A percentile compares a stretch with the other conserved stretches of the same genome.
Conservation (phyloP, 2,888 invertebrate genomes). For the Acronicta alni region DNA sequence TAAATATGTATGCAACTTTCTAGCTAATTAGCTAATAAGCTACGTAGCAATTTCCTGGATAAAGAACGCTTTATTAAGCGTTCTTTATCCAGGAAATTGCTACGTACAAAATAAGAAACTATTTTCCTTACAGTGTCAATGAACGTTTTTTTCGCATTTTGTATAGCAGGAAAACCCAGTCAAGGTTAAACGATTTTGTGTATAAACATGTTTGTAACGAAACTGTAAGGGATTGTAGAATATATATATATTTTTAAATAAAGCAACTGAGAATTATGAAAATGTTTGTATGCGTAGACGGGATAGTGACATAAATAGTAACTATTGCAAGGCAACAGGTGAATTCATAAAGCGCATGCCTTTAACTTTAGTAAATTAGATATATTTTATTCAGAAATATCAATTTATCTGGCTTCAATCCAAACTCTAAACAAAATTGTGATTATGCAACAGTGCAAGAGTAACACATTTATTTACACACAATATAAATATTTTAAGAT, state of each 20-base stretch:
- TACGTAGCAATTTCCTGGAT: too few species aligned
- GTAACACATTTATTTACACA: not conserved
- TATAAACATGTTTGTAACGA: not conserved
- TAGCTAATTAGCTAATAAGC: too few species aligned
- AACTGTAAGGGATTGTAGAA: not conserved
- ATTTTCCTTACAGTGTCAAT: conserved; percentile 7
- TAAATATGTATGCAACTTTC: too few species aligned
- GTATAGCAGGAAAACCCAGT: conserved; percentile 1
- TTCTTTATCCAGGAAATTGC: too few species aligned
- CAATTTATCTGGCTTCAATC: conserved; percentile 19
- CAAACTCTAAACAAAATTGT: conserved; percentile 12
- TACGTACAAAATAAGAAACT: too few species aligned
- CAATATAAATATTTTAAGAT: too few species aligned
- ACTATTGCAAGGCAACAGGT: not conserved
- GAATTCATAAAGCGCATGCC: not conserved
- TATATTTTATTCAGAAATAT: conserved; percentile 11
- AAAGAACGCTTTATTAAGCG: too few species aligned
- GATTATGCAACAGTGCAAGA: not conserved
- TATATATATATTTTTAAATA: not conserved
- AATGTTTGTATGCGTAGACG: too few species aligned
- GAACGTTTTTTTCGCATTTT: not conserved
- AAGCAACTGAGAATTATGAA: too few species aligned
- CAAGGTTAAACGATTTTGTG: not conserved
- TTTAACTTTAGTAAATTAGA: not conserved
- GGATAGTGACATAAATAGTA: not conserved